Base-by-base conservation (phyloP, 2,797 vertebrate genomes). In the Hafferia zeledoni region DNA sequence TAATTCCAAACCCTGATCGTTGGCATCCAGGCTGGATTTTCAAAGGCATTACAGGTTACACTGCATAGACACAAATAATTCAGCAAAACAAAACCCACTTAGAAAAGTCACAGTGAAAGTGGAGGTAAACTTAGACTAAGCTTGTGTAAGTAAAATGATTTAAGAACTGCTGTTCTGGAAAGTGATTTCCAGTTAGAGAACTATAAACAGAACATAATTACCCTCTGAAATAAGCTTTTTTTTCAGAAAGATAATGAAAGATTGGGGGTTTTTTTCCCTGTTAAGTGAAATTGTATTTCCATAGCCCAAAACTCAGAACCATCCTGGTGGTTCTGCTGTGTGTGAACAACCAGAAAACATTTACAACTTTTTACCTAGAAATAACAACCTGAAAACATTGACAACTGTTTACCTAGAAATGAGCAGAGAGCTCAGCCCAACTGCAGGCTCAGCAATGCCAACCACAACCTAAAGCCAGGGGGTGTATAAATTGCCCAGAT, bases 71-170 rank as follows among this genome's bases (percentile, higher is more conserved):
- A 94, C 91, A 13, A n/a, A 70, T 81, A 89, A 60, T 70, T 77
- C 88, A 72, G 67, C 70, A 78, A 93, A 87, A 89, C 72, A 84
- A 92, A 93, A 94, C 12, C 77, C 83, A 80, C 80, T 87, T 88
- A 76, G 55, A 96, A 96, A 95, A 97, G 84, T 96, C 93, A 91
- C 92, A 95, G 93, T 93, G 93, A 61, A 61, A 92, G 88, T 46
- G 47, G 59, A 89, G 49, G 92, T 95, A 95, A 97, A 93, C 77
- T 74, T 35, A 68, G 14, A 67, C 65, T 79, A 90, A 87, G 69
- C 61, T 57, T 41, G 74, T 90, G 55, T 82, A 60, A 84, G 74
- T 77, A 74, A 84, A 94, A 89, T 6, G 12, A 88, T 25, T 25
- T 50, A 84, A 5, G 20, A 94, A 89, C 44, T 65, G 47, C 56